Base-by-base conservation (phyloP, 1,140 invertebrate genomes). In the Ctenoplectra terminalis region DNA sequence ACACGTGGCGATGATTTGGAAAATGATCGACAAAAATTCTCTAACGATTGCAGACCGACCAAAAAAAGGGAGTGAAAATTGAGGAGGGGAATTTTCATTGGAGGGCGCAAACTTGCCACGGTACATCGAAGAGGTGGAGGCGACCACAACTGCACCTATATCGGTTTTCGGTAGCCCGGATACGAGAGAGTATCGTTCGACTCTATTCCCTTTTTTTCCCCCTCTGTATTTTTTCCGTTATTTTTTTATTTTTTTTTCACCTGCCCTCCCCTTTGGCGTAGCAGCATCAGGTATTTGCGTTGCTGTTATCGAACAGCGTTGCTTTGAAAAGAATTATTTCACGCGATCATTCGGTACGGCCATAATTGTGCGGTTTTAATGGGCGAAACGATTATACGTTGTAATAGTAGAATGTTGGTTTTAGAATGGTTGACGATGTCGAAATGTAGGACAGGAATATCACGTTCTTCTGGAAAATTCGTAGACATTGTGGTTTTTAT, bases 121-220 rank as follows among this genome's bases (percentile, higher is more conserved):
- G 20, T n/a, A 17, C 7, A 1, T 34, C 23, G 20, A 50, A 20
- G 31, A 52, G 61, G 37, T n/a, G 26, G 29, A 67, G 9, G 40
- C 1, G 34, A 78, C 60, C 67, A 61, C 81, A 78, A 46, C 50
- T 56, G 54, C 46, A 40, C 50, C n/a, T 70, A 70, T 80, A 74
- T 83, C 56, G 77, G 70, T 74, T 83, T 74, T 56, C 56, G 61
- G 46, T 31, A 29, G 46, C 58, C 52, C 67, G 60, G 37, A 31
- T 70, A 15, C 23, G 40, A 60, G 29, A 61, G 54, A 15, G 23
- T 48, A 71, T 37, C 66, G 31, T 71, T 48, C 31, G 20, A 15
- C 56, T 54, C 61, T 23, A 29, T 61, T 52, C 46, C 46, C 13
- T 11, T 40, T 40, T 64, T 26, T 40, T 11, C 13, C 23, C 34